Evolutionary conservation across 2,113 vertebrate genomes (phyloP), one percentile per base, ranked within the genome.

Genomic region (Cettia cetti): DNA sequence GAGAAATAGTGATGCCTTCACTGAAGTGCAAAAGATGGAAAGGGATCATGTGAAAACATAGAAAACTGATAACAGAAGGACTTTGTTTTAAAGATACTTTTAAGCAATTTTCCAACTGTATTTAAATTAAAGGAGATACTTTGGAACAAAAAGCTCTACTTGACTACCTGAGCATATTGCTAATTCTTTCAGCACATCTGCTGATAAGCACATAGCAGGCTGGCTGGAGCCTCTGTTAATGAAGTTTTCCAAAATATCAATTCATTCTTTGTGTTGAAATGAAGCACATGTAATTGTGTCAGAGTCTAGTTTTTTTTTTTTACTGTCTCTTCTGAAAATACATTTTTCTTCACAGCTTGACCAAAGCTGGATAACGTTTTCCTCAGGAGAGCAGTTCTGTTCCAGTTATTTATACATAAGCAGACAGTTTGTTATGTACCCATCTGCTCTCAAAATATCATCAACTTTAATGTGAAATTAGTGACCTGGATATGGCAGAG

Each of bases 161-260:
- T 88, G 63, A 86, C 60, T 90, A 53, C 85, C 63, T 90, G 90
- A 88, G 39, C 71, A 71, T 88, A 88, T 59, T 90, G 82, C 50
- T 94, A 86, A 92, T 92, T 93, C 60, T 84, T 92, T 70, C 75
- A 77, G 44, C 66, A 90, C 91, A 92, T 90, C 93, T 94, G 93
- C 59, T 17, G 31, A 61, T 5, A 2, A 90, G 39, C 42, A 44
- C 70, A 39, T 59, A 91, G 68, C 71, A 66, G 66, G 52, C 47
- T 66, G 68, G 9, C 63, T 92, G 75, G 22, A 90, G 39, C 30
- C 42, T 70, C 47, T 6, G 10, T 47, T 83, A 59, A 70, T 44
- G 63, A 88, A 80, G 20, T 80, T 86, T 88, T 84, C 52, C 47
- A 80, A 86, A 92, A 56, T 74, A 85, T 4, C 79, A 52, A 9